These are phyloP conservation scores for Drosophila pseudoobscura DNA, from an alignment of 1,140 invertebrate genomes.

Conservation along the genomic window DNA sequence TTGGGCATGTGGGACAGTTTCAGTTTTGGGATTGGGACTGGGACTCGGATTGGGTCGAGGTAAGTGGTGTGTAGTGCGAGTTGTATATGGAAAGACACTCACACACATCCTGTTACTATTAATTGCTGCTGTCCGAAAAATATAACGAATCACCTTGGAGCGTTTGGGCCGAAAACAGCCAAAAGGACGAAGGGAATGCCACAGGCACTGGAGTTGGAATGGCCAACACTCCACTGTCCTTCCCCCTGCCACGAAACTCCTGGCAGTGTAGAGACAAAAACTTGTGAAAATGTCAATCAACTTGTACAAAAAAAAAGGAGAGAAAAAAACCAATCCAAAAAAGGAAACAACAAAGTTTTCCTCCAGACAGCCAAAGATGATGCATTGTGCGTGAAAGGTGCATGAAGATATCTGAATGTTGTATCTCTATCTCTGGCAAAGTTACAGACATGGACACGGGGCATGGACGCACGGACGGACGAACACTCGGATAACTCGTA, in stretches of 20 bases:
- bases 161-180: conserved; percentile 40
- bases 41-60: conserved; percentile 31
- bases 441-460: conserved; percentile 63
- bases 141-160: conserved; percentile 82
- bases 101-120: conserved; percentile 80
- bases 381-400: conserved; percentile 81
- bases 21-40: conserved; percentile 37
- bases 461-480: too few species aligned
- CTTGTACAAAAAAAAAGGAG: conserved; percentile 58
- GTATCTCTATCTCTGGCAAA: conserved; percentile 72
- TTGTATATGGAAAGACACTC: conserved; percentile 37
- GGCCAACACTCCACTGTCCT: conserved; percentile 8
- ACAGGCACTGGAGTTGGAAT: conserved; percentile 14
- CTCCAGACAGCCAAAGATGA: conserved; percentile 79
- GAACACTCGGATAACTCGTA: conserved; percentile 43
- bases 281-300: conserved; percentile 82
- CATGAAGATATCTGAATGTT: conserved; percentile 73
- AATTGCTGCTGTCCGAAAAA: conserved; percentile 82
- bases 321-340: conserved; percentile 34
- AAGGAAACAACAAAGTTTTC: conserved; percentile 68
- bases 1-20: conserved; percentile 47
- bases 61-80: conserved; percentile 23
- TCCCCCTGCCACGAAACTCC: conserved; percentile 1
- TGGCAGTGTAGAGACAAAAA: conserved; percentile 71
- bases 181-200: conserved; percentile 64